phyloP scores from a whole-genome alignment of 1,140 invertebrate genomes.

The Meloidogyne floridensis region DNA sequence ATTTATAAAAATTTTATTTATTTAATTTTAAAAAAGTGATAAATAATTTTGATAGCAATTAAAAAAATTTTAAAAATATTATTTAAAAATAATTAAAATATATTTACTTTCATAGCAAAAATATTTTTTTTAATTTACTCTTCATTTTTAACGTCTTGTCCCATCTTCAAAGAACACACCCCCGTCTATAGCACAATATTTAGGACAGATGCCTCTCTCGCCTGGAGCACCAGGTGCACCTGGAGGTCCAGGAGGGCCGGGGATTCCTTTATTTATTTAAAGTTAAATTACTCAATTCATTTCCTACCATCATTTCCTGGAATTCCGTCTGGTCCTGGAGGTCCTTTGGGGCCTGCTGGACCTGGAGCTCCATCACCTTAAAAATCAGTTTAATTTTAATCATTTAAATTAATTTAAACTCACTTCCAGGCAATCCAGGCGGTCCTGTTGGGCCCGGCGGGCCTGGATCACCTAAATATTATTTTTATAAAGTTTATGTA shows the following conservation, averaged over 20 bases:
- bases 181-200: constrained; percentile 54
- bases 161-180: constrained; percentile 58
- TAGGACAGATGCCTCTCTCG: constrained; percentile 51
- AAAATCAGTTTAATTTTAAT: neutral
- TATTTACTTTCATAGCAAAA: too few relatives aligned
- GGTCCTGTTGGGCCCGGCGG: constrained; percentile 35
- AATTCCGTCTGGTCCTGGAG: constrained; percentile 33
- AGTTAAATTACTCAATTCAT: too few relatives aligned
- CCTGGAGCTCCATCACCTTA: constrained; percentile 31
- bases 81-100: too few relatives aligned
- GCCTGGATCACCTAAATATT: constrained; percentile 26
- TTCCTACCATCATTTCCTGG: constrained; percentile 31
- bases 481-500: neutral
- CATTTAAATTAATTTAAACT: neutral
- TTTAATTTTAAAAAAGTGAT: too few relatives aligned
- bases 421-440: constrained; percentile 34
- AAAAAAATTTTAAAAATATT: too few relatives aligned
- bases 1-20: too few relatives aligned
- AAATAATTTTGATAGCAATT: too few relatives aligned
- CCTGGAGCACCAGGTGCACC: too few relatives aligned
- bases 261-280: too few relatives aligned
- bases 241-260: too few relatives aligned
- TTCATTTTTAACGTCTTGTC: constrained; percentile 32
- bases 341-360: constrained; percentile 34
- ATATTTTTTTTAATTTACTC: too few relatives aligned